Percentiles rank a stretch among this genome's conserved stretches.
Evolutionary conservation across 2,113 vertebrate species (phyloP).

Genomic region (Calidris pygmaea): DNA sequence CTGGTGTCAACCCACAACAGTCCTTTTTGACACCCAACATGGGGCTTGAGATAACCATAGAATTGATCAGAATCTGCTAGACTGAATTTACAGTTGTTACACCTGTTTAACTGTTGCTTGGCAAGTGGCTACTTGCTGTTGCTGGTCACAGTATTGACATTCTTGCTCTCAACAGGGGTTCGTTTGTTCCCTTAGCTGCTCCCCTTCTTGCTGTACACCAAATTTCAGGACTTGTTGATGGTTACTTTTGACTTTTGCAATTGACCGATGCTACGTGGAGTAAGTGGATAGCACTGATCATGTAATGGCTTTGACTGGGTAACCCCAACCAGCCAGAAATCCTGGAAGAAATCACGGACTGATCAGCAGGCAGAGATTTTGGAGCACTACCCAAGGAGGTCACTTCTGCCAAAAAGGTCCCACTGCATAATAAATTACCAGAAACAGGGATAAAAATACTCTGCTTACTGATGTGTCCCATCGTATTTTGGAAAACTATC

Average conservation of each 20-base stretch:
- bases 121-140: background rate
- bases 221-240: background rate
- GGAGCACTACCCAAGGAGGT: fast-evolving
- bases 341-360: background rate
- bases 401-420: background rate
- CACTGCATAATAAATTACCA: background rate
- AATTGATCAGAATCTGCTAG: background rate
- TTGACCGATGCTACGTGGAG: background rate
- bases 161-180: background rate
- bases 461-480: background rate
- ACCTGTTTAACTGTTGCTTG: background rate
- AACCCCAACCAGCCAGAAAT: background rate
- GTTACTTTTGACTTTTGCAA: background rate
- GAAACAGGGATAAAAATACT: background rate
- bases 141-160: background rate
- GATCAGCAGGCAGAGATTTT: background rate
- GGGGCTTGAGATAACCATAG: background rate
- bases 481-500: background rate
- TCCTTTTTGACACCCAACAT: background rate
- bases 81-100: background rate
- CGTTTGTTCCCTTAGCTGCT: background rate
- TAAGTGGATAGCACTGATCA: background rate
- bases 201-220: background rate
- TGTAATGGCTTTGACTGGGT: background rate
- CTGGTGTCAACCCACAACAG: background rate